Evolutionary conservation across 2,888 invertebrate genomes (phyloP), one percentile per base, ranked within the genome.

Genomic region (Ernsta delagoae): DNA sequence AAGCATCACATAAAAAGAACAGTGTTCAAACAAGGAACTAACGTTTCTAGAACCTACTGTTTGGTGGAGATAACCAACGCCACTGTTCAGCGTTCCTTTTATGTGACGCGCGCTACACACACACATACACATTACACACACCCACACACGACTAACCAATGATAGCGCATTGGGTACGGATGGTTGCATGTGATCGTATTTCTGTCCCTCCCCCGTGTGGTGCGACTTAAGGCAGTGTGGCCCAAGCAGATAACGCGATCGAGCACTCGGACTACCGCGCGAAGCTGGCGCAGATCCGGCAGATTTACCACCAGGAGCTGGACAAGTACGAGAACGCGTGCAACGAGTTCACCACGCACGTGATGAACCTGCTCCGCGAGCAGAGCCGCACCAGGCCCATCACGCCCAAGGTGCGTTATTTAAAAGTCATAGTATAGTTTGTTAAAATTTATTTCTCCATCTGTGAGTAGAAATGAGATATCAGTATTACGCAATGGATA

Each of bases 321-420:
- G 99, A 99, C 93, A 99, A 99, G 95, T 99, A 99, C 86, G 99
- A 99, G 94, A 99, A 99, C 95, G 99, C 99, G n/a, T 99, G 99
- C 94, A 98, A 98, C 90, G 99, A 99, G 94, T 99, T 99, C 93
- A 99, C 99, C 71, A 99, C 99, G n/a, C 99, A 99, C 93, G 99
- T 99, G 77, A 98, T 99, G 97, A 99, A 99, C 91, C 94, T 99
- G 79, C 94, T 99, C 75, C 94, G 99, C 70, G 98, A 99, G 92
- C 99, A 99, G 94, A 98, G 98, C 83, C 97, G 99, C 82, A 99
- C 99, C 77, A 95, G 99, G 79, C 99, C 99, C 65, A 99, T 99
- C 82, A 98, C 99, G 69, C 98, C 98, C 61, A 97, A 99, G 96
- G 94, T 92, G 31, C 31, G 31, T 31, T 4, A 31, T 31, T 2